A percentile compares a stretch with the other conserved stretches of the same genome.
These are phyloP conservation scores for Xestoiulus laeticollis DNA, from an alignment of 2,888 invertebrate species.

Conservation along the genomic window DNA sequence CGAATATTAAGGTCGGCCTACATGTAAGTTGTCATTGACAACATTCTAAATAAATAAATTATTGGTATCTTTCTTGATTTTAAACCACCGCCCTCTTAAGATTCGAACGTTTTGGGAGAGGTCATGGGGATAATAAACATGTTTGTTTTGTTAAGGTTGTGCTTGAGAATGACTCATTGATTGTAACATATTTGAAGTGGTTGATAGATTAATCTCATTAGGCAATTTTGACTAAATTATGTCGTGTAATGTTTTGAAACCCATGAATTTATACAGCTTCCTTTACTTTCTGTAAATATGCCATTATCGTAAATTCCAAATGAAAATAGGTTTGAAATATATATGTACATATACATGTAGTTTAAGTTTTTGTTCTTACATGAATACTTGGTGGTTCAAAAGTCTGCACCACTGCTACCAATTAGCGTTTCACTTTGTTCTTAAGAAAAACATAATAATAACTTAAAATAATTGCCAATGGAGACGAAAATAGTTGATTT, in stretches of 20 bases:
- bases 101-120: neutral
- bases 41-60: neutral
- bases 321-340: too few relatives aligned
- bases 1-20: neutral
- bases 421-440: too few relatives aligned
- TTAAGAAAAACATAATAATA: too few relatives aligned
- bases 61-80: neutral
- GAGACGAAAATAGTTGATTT: too few relatives aligned
- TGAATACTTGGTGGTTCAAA: too few relatives aligned
- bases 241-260: neutral
- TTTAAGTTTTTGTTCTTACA: too few relatives aligned
- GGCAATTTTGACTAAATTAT: neutral
- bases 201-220: neutral
- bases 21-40: neutral
- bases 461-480: too few relatives aligned
- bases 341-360: too few relatives aligned
- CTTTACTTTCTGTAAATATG: too few relatives aligned
- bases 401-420: too few relatives aligned
- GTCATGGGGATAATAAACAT: neutral
- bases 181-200: neutral
- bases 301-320: too few relatives aligned
- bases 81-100: neutral
- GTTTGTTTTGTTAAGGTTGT: neutral
- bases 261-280: too few relatives aligned
- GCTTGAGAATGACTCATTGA: neutral